phyloP scores from a whole-genome alignment of 2,113 vertebrate species.

The Elgaria multicarinata region DNA sequence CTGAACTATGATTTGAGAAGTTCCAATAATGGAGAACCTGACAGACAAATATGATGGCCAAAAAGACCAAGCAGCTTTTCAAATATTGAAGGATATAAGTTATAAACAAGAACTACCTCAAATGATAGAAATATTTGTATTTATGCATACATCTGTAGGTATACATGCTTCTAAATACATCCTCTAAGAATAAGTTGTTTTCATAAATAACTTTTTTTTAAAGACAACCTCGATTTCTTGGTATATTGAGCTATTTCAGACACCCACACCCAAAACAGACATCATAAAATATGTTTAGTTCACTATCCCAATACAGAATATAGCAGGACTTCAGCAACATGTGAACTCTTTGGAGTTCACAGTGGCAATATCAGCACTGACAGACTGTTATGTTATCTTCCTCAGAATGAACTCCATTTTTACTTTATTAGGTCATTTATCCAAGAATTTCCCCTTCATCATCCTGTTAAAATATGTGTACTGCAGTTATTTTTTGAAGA shows the following conservation, averaged over 20 bases:
- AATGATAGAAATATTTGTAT: background rate
- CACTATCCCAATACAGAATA: background rate
- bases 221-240: no score
- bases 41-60: background rate
- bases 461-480: slow-evolving; percentile 10
- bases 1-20: background rate
- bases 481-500: background rate
- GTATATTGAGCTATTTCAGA: no score
- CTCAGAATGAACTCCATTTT: slow-evolving; percentile 15
- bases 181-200: background rate
- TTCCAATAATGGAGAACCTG: background rate
- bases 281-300: background rate
- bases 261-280: no score
- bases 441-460: background rate
- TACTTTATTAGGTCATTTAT: background rate
- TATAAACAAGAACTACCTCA: background rate
- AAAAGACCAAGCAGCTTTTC: background rate
- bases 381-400: background rate
- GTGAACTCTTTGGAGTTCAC: slow-evolving; percentile 7
- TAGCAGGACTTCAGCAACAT: background rate
- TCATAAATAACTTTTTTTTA: no score
- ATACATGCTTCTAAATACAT: background rate
- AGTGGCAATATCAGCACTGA: background rate
- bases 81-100: background rate
- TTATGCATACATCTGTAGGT: background rate